Conservation (phyloP, 2,797 vertebrate species). For the Cuniculus paca region DNA sequence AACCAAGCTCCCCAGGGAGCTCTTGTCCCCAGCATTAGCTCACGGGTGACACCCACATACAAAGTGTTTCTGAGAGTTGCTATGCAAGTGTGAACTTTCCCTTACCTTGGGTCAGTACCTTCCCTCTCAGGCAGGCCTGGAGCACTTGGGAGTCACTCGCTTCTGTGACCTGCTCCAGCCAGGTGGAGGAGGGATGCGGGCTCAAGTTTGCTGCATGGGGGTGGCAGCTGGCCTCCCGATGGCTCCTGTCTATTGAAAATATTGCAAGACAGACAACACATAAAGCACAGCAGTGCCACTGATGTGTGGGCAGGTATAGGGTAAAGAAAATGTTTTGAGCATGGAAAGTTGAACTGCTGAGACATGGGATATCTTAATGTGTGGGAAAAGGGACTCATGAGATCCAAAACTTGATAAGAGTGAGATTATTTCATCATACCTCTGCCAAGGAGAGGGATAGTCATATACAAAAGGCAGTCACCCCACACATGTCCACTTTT, state of each 20-base stretch:
- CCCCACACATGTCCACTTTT: background rate
- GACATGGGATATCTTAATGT: conserved; percentile 47
- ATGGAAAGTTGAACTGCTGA: conserved; percentile 39
- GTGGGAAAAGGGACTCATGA: conserved; percentile 55
- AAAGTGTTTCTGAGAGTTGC: background rate
- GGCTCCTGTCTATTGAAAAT: conserved; percentile 44
- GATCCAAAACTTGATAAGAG: conserved; percentile 65
- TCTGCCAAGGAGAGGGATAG: conserved; percentile 23
- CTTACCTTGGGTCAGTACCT: conserved; percentile 29
- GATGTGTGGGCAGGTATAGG: conserved; percentile 49
- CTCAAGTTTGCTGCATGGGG: background rate
- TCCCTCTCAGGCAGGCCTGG: background rate
- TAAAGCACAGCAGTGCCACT: background rate
- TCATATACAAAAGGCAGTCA: background rate
- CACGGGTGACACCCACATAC: background rate
- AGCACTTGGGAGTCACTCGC: conserved; percentile 1
- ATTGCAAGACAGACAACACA: background rate
- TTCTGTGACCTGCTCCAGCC: conserved; percentile 11
- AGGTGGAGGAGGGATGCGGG: background rate
- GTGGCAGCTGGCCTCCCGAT: background rate
- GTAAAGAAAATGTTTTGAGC: background rate
- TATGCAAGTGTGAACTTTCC: conserved; percentile 51
- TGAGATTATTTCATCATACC: conserved; percentile 26
- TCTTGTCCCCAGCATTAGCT: background rate
- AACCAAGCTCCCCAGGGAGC: background rate